These are phyloP conservation scores for Gnathonemus echidnorhynchus DNA, from an alignment of 2,113 vertebrate species.

Conservation along the genomic window DNA sequence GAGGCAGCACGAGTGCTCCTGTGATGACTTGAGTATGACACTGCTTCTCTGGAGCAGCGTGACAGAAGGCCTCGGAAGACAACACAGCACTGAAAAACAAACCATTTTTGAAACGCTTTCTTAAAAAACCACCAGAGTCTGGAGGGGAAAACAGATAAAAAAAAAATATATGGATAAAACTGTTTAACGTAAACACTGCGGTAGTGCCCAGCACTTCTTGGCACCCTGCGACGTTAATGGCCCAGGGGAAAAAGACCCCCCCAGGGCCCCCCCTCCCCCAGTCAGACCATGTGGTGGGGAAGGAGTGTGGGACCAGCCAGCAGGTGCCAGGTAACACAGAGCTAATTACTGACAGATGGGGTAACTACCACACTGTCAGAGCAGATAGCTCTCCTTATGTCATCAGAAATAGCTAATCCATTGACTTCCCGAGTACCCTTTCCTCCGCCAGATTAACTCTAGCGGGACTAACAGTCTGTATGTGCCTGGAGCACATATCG, in stretches of 20 bases:
- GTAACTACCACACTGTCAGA: constrained; percentile 57
- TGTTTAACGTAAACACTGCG: neutral
- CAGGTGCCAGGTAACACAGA: constrained; percentile 43
- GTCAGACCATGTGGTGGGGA: constrained; percentile 33
- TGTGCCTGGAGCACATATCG: neutral
- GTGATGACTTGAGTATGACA: neutral
- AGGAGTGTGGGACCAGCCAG: constrained; percentile 37
- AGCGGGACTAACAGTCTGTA: constrained; percentile 21
- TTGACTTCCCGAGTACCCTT: constrained; percentile 30
- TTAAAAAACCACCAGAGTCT: neutral
- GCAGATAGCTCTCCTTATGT: constrained; percentile 57
- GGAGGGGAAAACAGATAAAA: neutral
- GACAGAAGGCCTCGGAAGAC: neutral
- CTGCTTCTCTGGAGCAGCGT: neutral
- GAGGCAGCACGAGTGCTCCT: constrained; percentile 22
- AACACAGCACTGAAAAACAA: neutral
- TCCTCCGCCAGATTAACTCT: constrained; percentile 8
- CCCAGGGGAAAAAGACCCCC: constrained; percentile 15
- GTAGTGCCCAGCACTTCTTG: neutral
- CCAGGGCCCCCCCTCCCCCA: constrained; percentile 14
- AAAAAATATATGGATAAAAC: neutral
- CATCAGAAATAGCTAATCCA: constrained; percentile 45
- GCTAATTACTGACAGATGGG: constrained; percentile 68
- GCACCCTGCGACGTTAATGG: constrained; percentile 20
- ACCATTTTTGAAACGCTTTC: neutral